Percentiles rank a stretch among this genome's conserved stretches.
Conservation (phyloP, 2,888 invertebrate species). For the Cheilosia variabilis region DNA sequence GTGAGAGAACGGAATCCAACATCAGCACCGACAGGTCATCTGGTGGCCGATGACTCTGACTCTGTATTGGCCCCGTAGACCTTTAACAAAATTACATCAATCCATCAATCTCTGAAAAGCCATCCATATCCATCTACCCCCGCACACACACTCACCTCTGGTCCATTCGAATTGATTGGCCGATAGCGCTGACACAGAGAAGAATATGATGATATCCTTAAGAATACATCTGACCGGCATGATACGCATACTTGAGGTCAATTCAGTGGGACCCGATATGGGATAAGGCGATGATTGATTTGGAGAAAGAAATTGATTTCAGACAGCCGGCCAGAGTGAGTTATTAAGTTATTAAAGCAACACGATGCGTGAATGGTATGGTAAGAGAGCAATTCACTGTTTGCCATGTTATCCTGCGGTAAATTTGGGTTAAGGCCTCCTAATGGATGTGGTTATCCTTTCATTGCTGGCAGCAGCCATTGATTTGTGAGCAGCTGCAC, state of each 20-base stretch:
- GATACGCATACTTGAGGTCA: constrained; percentile 36
- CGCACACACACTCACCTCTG: constrained; percentile 10
- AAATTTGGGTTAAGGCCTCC: constrained; percentile 40
- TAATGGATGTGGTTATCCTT: constrained; percentile 61
- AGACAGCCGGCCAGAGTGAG: constrained; percentile 50
- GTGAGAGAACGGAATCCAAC: constrained; percentile 40
- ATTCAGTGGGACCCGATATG: not conserved
- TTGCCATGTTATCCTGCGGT: constrained; percentile 48
- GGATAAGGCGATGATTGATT: constrained; percentile 27
- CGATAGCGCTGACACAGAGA: not conserved
- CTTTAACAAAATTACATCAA: constrained; percentile 69
- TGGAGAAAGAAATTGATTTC: constrained; percentile 31
- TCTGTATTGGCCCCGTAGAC: constrained; percentile 48
- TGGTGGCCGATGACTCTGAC: constrained; percentile 58
- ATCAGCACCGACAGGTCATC: constrained; percentile 64
- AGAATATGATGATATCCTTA: constrained; percentile 19
- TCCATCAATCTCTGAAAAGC: constrained; percentile 62
- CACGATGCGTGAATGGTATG: not conserved
- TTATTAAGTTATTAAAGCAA: constrained; percentile 56
- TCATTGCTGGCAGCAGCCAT: constrained; percentile 16
- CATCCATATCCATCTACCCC: constrained; percentile 52
- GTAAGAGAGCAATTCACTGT: constrained; percentile 45
- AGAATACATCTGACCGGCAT: constrained; percentile 36
- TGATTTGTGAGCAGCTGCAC: constrained; percentile 43
- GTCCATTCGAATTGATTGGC: constrained; percentile 30